phyloP scores from a whole-genome alignment of 2,888 invertebrate species.

The Lepidocyrtoides sp. region DNA sequence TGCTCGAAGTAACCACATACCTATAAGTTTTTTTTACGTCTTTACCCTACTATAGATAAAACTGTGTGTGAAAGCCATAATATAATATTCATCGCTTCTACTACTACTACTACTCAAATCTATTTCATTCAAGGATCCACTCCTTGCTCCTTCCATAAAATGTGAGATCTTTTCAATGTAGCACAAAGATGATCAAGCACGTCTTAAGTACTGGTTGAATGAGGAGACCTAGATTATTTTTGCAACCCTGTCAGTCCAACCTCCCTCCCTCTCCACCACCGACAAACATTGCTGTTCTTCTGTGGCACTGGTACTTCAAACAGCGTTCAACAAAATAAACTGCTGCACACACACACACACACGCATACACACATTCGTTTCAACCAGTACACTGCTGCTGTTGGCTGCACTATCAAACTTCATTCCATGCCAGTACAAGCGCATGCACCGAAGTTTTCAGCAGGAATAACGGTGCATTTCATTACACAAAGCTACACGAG shows the following conservation, averaged over 20 bases:
- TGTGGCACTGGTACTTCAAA: neutral
- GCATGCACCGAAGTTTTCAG: neutral
- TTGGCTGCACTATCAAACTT: too few relatives aligned
- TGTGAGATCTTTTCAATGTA: conserved; percentile 64
- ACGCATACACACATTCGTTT: too few relatives aligned
- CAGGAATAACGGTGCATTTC: conserved; percentile 50
- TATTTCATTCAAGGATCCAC: conserved; percentile 70
- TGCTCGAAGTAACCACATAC: neutral
- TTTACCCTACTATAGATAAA: neutral
- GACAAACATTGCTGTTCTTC: neutral
- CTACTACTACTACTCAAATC: neutral
- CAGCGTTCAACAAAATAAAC: neutral
- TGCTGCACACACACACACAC: neutral
- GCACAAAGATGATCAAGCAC: conserved; percentile 60
- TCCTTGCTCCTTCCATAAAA: conserved; percentile 77
- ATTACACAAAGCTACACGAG: conserved; percentile 28
- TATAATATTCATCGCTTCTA: neutral
- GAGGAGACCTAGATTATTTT: conserved; percentile 75
- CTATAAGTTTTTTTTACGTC: conserved; percentile 3
- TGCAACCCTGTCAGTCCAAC: conserved; percentile 48
- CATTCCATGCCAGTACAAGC: neutral
- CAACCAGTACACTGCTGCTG: too few relatives aligned
- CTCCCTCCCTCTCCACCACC: neutral
- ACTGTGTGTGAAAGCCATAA: neutral
- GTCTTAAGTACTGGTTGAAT: conserved; percentile 47